Base-by-base conservation (phyloP, 1,140 invertebrate genomes). In the Ceratitis capitata region DNA sequence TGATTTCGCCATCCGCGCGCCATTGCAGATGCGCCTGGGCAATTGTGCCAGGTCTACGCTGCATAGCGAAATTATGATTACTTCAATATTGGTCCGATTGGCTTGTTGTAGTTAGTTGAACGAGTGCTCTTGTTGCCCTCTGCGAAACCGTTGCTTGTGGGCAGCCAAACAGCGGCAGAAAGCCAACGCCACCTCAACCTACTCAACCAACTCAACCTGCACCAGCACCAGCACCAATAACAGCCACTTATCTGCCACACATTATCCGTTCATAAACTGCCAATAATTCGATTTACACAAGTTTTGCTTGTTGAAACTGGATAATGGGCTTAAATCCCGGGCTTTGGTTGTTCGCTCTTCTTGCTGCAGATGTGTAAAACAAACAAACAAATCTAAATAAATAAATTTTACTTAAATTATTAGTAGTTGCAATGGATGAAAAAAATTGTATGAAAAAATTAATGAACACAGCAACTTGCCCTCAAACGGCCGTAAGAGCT, bases 221-320 rank as follows among this genome's bases (percentile, higher is more conserved):
- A n/a, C n/a, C n/a, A n/a, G n/a, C n/a, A n/a, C n/a, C n/a, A 58
- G 53, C 82, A 85, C 61, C 35, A 74, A 85, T 85, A 74, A 51
- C 47, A 39, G 64, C 58, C 85, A 85, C 85, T 85, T 85, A 85
- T 84, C 82, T 83, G 58, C 82, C 45, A 83, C 47, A 83, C 49
- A 83, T 51, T 82, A 82, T 61, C 82, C 82, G 56, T 69, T 82
- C 82, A 86, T 86, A 86, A 86, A 86, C 84, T 85, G 86, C 86
- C 86, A 86, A 86, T 86, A 86, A 86, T 86, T 86, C 86, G 86
- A 86, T 86, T 86, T 86, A 86, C 86, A 86, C 51, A 86, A 86
- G 78, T 86, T 85, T 84, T 51, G 83, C 74, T n/a, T 86, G 84
- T 84, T 86, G 85, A 58, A 47, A 69, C 82, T 83, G 47, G 82